These are phyloP conservation scores for Trichoplusia ni DNA, from an alignment of 1,140 invertebrate genomes.

Conservation along the genomic window DNA sequence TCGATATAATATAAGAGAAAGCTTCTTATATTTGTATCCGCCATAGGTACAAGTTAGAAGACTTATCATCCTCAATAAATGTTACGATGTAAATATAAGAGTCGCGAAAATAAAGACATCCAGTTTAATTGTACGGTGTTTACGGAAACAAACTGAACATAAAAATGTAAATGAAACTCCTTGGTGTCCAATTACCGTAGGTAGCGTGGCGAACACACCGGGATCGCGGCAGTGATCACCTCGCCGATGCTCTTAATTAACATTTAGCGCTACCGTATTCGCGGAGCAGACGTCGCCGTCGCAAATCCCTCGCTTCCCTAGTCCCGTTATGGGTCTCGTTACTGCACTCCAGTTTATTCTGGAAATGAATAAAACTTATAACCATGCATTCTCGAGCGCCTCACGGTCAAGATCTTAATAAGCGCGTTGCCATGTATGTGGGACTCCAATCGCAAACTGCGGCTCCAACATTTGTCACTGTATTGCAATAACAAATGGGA, in stretches of 20 bases:
- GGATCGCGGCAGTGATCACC: slow-evolving; percentile 56
- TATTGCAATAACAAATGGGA: slow-evolving; percentile 2
- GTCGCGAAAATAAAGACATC: slow-evolving; percentile 32
- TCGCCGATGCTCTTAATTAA: slow-evolving; percentile 71
- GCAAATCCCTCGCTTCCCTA: slow-evolving; percentile 53
- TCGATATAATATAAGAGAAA: slow-evolving; percentile 55
- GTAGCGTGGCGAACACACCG: slow-evolving; percentile 37
- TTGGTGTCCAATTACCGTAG: slow-evolving; percentile 54
- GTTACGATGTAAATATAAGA: slow-evolving; percentile 16
- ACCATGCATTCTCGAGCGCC: slow-evolving; percentile 29
- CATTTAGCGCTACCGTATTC: slow-evolving; percentile 68
- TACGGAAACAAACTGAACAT: slow-evolving; percentile 43
- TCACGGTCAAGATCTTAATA: slow-evolving; percentile 29
- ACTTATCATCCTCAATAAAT: slow-evolving; percentile 24
- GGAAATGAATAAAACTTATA: slow-evolving; percentile 52
- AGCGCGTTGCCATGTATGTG: slow-evolving; percentile 32
- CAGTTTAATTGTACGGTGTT: slow-evolving; percentile 45
- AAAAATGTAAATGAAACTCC: slow-evolving; percentile 49
- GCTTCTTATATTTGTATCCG: too few relatives aligned
- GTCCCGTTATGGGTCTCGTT: slow-evolving; percentile 69
- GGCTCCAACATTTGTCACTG: slow-evolving; percentile 19
- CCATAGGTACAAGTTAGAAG: too few relatives aligned
- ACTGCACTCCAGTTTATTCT: slow-evolving; percentile 55
- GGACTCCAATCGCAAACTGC: slow-evolving; percentile 7
- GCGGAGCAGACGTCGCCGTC: slow-evolving; percentile 49